Percentiles rank a stretch among this genome's conserved stretches.
Conservation (phyloP, 2,888 invertebrate genomes). For the Copidosoma aretas region DNA sequence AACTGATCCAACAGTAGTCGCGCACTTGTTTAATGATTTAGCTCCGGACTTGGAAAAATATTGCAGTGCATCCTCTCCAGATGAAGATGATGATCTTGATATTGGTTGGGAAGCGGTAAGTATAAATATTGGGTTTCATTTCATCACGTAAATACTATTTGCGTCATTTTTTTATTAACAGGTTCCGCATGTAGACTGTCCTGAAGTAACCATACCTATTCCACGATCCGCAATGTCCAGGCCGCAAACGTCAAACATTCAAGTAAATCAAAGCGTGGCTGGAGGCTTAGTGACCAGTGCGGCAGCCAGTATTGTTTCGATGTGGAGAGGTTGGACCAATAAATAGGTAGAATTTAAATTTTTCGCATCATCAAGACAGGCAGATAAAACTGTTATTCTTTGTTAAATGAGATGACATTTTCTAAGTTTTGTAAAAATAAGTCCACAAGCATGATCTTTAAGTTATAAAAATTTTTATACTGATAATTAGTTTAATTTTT, state of each 20-base stretch:
- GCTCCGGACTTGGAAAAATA: conserved; percentile 69
- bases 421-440: no score
- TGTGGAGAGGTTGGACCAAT: conserved; percentile 79
- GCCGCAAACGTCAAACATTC: conserved; percentile 55
- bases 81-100: conserved; percentile 73
- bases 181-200: conserved; percentile 67
- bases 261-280: conserved; percentile 67
- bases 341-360: conserved; percentile 56
- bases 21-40: conserved; percentile 71
- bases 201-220: conserved; percentile 63
- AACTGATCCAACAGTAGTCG: conserved; percentile 65
- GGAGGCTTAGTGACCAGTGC: conserved; percentile 82
- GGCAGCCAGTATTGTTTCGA: conserved; percentile 81
- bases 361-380: conserved; percentile 1
- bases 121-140: conserved; percentile 36
- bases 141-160: background rate
- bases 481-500: no score
- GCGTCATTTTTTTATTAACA: conserved; percentile 44
- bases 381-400: background rate
- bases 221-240: conserved; percentile 57
- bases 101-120: conserved; percentile 83
- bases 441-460: no score
- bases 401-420: no score
- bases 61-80: conserved; percentile 74
- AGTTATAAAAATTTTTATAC: no score